Evolutionary conservation across 2,797 vertebrate genomes (phyloP).

Genomic region (Diplodus puntazzo): DNA sequence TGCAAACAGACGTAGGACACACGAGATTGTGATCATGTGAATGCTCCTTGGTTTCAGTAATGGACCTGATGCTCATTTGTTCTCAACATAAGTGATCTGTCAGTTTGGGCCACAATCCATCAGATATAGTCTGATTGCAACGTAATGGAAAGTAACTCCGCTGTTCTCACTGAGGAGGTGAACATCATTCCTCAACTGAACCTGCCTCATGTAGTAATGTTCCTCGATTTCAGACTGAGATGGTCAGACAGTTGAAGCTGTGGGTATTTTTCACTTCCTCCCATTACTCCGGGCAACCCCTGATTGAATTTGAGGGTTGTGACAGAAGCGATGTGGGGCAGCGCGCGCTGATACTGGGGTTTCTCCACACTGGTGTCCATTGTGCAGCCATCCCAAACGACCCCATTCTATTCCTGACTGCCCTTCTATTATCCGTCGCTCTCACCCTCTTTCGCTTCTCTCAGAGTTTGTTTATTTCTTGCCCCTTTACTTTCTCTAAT

Average conservation of each 20-base stretch:
- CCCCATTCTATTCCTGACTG: slow-evolving; percentile 72
- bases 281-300: slow-evolving; percentile 32
- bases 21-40: too few species aligned
- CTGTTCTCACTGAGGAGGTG: neutral
- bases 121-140: too few species aligned
- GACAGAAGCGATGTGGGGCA: slow-evolving; percentile 47
- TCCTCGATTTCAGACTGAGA: neutral
- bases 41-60: too few species aligned
- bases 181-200: slow-evolving; percentile 20
- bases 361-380: slow-evolving; percentile 60
- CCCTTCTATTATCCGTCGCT: slow-evolving; percentile 36
- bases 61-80: too few species aligned
- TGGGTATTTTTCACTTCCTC: neutral
- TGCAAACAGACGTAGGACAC: too few species aligned
- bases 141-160: too few species aligned
- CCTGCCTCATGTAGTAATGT: slow-evolving; percentile 9
- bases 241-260: slow-evolving; percentile 4
- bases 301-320: slow-evolving; percentile 40
- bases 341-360: slow-evolving; percentile 38
- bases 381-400: slow-evolving; percentile 62
- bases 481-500: slow-evolving; percentile 32
- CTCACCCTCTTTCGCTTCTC: slow-evolving; percentile 9
- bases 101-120: too few species aligned
- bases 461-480: slow-evolving; percentile 19
- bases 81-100: too few species aligned